A percentile compares a stretch with the other conserved stretches of the same genome.
Evolutionary conservation across 1,140 invertebrate genomes (phyloP).

Genomic region (Heliothis virescens): DNA sequence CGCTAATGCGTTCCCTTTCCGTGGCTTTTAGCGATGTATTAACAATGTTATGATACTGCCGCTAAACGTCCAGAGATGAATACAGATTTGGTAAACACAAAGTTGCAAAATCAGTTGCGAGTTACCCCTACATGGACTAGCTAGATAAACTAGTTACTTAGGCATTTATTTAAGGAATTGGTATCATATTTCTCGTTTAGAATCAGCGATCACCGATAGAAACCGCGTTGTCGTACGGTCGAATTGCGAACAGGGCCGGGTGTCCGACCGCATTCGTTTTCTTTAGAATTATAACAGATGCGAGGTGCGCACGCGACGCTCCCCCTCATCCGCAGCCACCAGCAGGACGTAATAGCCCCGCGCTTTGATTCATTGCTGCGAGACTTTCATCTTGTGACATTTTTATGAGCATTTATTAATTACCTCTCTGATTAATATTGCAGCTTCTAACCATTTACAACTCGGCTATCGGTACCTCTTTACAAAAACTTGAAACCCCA

Average conservation of each 20-base stretch:
- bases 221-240: constrained; percentile 25
- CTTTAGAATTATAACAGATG: constrained; percentile 57
- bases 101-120: neutral
- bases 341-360: constrained; percentile 42
- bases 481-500: constrained; percentile 12
- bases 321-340: constrained; percentile 28
- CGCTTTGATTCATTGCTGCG: constrained; percentile 46
- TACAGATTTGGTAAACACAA: constrained; percentile 26
- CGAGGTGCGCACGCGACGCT: constrained; percentile 54
- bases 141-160: constrained; percentile 1
- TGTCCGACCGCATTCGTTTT: constrained; percentile 49
- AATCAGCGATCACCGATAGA: constrained; percentile 23
- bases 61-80: constrained; percentile 17
- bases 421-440: constrained; percentile 34
- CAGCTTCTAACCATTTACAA: constrained; percentile 17
- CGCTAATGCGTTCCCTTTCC: constrained; percentile 37
- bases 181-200: constrained; percentile 17
- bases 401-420: constrained; percentile 44
- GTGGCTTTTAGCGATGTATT: constrained; percentile 42
- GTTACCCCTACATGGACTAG: neutral
- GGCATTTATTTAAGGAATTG: constrained; percentile 7
- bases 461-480: neutral
- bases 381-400: constrained; percentile 48
- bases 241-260: constrained; percentile 31
- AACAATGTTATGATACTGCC: constrained; percentile 32